phyloP scores from a whole-genome alignment of 1,140 invertebrate genomes.

The Tetragonula clypearis region DNA sequence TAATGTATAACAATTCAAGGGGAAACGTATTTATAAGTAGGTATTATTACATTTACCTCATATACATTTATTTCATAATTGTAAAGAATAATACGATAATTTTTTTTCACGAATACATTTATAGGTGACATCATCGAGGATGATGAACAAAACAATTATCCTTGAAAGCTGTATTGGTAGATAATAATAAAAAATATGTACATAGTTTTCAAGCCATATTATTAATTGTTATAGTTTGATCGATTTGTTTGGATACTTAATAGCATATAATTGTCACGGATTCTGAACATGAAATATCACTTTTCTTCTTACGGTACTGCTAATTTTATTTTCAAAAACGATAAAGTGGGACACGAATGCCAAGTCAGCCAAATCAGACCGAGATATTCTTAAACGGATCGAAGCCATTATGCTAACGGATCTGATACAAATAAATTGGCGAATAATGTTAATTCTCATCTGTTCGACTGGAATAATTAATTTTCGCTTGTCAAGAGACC shows the following conservation, averaged over 20 bases:
- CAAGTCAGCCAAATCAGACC: neutral
- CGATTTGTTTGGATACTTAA: neutral
- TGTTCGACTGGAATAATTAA: neutral
- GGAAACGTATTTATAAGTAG: too few relatives aligned
- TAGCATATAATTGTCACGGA: neutral
- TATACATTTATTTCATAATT: too few relatives aligned
- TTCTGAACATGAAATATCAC: neutral
- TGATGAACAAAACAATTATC: too few relatives aligned
- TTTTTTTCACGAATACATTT: too few relatives aligned
- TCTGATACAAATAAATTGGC: neutral
- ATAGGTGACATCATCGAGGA: too few relatives aligned
- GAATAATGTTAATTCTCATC: neutral
- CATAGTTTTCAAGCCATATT: neutral
- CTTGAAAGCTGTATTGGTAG: too few relatives aligned
- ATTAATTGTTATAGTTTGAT: neutral
- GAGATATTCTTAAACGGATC: neutral
- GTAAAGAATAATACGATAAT: too few relatives aligned
- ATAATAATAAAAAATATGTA: too few relatives aligned
- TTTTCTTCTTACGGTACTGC: neutral
- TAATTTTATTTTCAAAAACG: neutral
- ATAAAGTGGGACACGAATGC: neutral
- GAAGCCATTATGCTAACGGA: neutral
- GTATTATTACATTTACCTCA: too few relatives aligned
- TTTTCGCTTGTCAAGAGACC: neutral
- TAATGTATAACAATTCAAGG: too few relatives aligned